These are phyloP conservation scores for Xenops minutus DNA, from an alignment of 2,797 vertebrate genomes.

Conservation along the genomic window DNA sequence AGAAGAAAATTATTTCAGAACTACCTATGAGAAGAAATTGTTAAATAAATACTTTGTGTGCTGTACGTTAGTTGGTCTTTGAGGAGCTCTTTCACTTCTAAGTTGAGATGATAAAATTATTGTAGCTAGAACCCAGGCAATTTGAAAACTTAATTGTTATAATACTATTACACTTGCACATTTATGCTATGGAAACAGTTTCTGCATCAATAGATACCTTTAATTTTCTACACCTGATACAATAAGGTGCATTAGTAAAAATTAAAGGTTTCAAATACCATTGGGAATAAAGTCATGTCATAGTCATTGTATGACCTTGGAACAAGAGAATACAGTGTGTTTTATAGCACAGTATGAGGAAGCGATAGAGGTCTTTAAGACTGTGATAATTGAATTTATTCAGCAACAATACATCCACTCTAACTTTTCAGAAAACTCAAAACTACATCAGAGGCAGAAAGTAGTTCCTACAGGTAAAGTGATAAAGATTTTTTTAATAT, in stretches of 20 bases:
- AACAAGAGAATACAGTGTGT: background rate
- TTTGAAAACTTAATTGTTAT: slow-evolving; percentile 38
- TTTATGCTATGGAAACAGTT: slow-evolving; percentile 54
- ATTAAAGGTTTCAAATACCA: slow-evolving; percentile 33
- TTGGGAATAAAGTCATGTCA: slow-evolving; percentile 3
- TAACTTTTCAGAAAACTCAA: background rate
- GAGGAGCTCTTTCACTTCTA: slow-evolving; percentile 10
- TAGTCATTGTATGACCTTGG: background rate
- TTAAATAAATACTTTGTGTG: background rate
- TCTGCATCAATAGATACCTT: slow-evolving; percentile 46
- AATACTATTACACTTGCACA: slow-evolving; percentile 34
- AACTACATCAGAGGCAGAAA: background rate
- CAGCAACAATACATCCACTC: background rate
- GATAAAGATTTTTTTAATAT: background rate
- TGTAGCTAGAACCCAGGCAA: slow-evolving; percentile 27
- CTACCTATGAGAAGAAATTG: background rate
- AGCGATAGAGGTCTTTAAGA: slow-evolving; percentile 20
- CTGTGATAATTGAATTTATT: slow-evolving; percentile 51
- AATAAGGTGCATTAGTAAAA: slow-evolving; percentile 36
- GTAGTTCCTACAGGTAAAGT: background rate
- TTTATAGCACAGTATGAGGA: slow-evolving; percentile 19
- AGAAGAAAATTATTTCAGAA: background rate
- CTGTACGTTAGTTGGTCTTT: slow-evolving; percentile 13
- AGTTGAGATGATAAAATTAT: background rate
- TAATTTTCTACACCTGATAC: slow-evolving; percentile 40